Base-by-base conservation (phyloP, 2,888 invertebrate genomes). In the Keiferia lycopersicella region DNA sequence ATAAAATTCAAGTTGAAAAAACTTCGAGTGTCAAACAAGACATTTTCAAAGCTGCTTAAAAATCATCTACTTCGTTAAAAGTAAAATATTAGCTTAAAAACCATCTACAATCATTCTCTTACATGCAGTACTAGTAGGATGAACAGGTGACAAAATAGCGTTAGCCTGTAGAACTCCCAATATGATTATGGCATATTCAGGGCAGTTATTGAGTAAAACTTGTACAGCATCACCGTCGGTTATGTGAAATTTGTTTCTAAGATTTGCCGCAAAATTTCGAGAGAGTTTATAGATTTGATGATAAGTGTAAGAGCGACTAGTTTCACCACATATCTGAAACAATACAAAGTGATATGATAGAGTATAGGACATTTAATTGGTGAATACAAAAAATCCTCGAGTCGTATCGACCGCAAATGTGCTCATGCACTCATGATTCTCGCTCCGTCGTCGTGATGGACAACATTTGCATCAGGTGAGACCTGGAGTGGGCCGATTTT, bases 111-210 rank as follows among this genome's bases (percentile, higher is more conserved):
- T n/a, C 34, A 34, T 56, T 30, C 0, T 81, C 85, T 82, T 77
- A 93, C 93, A 87, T 68, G 92, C 76, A 20, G 95, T 96, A 73
- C 95, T 96, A 65, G 93, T 80, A 2, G 96, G 95, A 87, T 96
- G 96, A 2, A 95, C 88, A 0, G 95, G 94, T 1, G 96, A 95
- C 0, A 94, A 91, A 57, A 92, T 77, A 8, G 95, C 83, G 0
- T 95, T 95, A 14, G 95, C 95, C 73, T 95, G 93, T 8, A 95
- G 74, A 34, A 92, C 86, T 0, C 95, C 96, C 45, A 95, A 76
- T 1, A 92, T 76, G 6, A 92, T 92, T 16, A 95, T 83, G 0
- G 94, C 91, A 75, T 93, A 95, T 79, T 96, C 96, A 0, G 96
- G 96, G 26, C 93, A 77, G 79, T 96, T 96, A 7, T 94, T 94